Percentiles rank a stretch among this genome's conserved stretches.
Evolutionary conservation across 2,888 invertebrate species (phyloP).

Genomic region (Drosophila koepferae): DNA sequence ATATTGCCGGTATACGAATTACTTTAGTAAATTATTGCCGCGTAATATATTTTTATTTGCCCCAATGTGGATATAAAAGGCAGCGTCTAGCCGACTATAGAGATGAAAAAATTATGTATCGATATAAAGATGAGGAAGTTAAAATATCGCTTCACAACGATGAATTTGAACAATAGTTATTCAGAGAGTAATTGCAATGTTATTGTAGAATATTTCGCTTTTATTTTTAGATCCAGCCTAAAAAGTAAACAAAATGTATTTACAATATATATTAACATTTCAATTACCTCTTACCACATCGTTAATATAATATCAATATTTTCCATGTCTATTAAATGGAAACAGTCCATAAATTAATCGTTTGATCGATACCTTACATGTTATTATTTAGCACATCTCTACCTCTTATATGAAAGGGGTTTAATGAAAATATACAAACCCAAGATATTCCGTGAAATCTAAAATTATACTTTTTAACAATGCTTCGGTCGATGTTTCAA

Average conservation of each 20-base stretch:
- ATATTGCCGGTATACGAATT: neutral
- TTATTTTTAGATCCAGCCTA: neutral
- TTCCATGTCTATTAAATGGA: neutral
- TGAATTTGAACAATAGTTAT: neutral
- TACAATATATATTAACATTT: neutral
- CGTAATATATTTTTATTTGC: neutral
- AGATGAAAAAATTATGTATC: neutral
- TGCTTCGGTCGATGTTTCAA: slow-evolving; percentile 54
- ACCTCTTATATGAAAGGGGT: neutral
- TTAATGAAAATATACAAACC: neutral
- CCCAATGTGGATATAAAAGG: neutral
- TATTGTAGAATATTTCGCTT: neutral
- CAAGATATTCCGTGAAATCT: neutral
- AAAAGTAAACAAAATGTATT: neutral
- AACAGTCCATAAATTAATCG: neutral
- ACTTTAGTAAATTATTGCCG: neutral
- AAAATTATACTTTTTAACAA: slow-evolving; percentile 5
- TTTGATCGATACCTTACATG: neutral
- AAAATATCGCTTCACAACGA: neutral
- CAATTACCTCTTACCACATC: neutral
- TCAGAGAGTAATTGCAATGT: neutral
- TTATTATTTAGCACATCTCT: slow-evolving; percentile 3
- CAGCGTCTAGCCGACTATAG: slow-evolving; percentile 5
- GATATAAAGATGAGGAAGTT: neutral
- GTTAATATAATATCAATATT: neutral